These are phyloP conservation scores for Oryzias curvinotus DNA, from an alignment of 2,113 vertebrate species.

Conservation along the genomic window DNA sequence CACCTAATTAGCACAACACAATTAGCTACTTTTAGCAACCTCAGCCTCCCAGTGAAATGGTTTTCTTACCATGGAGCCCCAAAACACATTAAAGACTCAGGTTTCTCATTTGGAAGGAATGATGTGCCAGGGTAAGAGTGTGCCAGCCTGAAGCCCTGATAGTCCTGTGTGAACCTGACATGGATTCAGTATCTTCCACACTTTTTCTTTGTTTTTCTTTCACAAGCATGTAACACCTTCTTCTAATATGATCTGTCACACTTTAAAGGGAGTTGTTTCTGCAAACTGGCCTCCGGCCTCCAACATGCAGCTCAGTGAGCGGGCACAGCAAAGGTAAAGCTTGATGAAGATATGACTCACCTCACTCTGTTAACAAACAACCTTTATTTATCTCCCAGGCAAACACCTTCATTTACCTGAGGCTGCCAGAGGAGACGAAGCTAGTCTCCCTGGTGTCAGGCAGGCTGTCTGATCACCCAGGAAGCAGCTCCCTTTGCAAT, in stretches of 20 bases:
- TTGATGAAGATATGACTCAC: conserved; percentile 42
- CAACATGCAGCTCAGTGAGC: conserved; percentile 13
- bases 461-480: conserved; percentile 56
- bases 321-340: conserved; percentile 20
- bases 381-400: conserved; percentile 59
- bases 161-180: neutral
- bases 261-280: conserved; percentile 5
- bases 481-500: conserved; percentile 71
- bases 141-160: neutral
- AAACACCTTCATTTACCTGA: conserved; percentile 62
- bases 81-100: conserved; percentile 45
- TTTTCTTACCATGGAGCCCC: conserved; percentile 56
- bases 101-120: conserved; percentile 31
- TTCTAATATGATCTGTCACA: neutral
- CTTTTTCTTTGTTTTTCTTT: conserved; percentile 6
- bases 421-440: conserved; percentile 57
- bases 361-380: conserved; percentile 49
- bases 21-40: conserved; percentile 31
- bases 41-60: conserved; percentile 16
- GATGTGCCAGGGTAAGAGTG: conserved; percentile 27
- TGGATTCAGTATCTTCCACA: neutral
- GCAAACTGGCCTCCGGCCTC: conserved; percentile 11
- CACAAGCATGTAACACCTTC: neutral
- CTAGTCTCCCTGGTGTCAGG: conserved; percentile 60
- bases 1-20: conserved; percentile 46